Evolutionary conservation across 2,888 invertebrate genomes (phyloP).

Genomic region (Drosophila peninsularis): DNA sequence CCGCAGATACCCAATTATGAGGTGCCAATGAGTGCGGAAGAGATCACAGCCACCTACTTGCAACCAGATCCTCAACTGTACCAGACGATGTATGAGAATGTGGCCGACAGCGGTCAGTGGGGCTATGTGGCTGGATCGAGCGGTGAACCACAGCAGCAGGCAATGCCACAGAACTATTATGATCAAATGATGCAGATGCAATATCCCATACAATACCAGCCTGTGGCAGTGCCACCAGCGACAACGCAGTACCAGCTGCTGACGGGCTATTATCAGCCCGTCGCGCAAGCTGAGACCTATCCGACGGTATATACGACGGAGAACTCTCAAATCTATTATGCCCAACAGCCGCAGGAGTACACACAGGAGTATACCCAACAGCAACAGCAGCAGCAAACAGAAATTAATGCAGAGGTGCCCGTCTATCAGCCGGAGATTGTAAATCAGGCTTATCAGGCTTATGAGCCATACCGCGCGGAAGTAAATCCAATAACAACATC

Average conservation of each 20-base stretch:
- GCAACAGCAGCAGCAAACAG: conserved; percentile 27
- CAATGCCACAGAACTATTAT: conserved; percentile 73
- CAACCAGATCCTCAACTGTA: conserved; percentile 81
- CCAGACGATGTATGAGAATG: conserved; percentile 81
- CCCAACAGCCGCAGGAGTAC: conserved; percentile 57
- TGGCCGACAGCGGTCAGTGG: conserved; percentile 80
- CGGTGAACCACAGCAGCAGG: conserved; percentile 35
- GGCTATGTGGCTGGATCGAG: conserved; percentile 47
- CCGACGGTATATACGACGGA: conserved; percentile 69
- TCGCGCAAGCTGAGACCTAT: conserved; percentile 65
- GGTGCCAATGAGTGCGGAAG: conserved; percentile 80
- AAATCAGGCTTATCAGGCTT: conserved; percentile 55
- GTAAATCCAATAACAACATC: conserved; percentile 43
- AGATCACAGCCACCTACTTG: conserved; percentile 81
- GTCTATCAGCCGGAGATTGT: conserved; percentile 51
- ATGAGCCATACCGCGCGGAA: conserved; percentile 55
- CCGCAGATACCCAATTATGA: conserved; percentile 45
- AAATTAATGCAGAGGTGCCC: conserved; percentile 40
- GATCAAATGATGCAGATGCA: conserved; percentile 83
- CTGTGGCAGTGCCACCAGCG: conserved; percentile 63
- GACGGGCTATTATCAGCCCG: conserved; percentile 78
- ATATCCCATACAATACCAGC: conserved; percentile 80
- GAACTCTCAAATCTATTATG: conserved; percentile 69
- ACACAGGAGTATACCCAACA: conserved; percentile 42
- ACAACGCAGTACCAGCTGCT: conserved; percentile 79